These are phyloP conservation scores for Gonatopus flavifemur DNA, from an alignment of 1,140 invertebrate genomes.

Conservation along the genomic window DNA sequence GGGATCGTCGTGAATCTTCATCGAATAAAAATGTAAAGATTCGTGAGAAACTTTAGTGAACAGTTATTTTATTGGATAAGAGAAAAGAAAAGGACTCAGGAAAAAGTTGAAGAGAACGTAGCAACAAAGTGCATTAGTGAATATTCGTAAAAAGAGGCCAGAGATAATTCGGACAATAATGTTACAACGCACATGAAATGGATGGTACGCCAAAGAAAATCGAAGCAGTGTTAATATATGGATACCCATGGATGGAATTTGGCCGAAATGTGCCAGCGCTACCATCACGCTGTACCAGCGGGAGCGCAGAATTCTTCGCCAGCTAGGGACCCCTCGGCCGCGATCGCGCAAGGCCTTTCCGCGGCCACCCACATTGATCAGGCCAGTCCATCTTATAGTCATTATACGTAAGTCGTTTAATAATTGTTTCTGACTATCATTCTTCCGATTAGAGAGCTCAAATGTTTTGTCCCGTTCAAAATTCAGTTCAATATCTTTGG, in stretches of 20 bases:
- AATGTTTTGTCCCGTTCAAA: slow-evolving; percentile 8
- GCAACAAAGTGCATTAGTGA: too few species aligned
- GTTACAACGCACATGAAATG: slow-evolving; percentile 52
- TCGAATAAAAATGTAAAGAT: too few species aligned
- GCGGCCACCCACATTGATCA: slow-evolving; percentile 51
- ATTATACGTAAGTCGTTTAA: slow-evolving; percentile 52
- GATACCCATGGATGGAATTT: slow-evolving; percentile 60
- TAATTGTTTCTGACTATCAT: background rate
- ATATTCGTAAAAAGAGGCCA: background rate
- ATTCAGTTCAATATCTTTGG: too few species aligned
- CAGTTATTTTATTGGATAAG: too few species aligned
- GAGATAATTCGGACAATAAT: slow-evolving; percentile 7
- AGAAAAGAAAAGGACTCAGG: too few species aligned
- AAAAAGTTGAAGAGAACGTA: background rate
- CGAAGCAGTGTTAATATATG: slow-evolving; percentile 57
- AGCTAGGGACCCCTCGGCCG: slow-evolving; percentile 48
- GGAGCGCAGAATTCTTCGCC: slow-evolving; percentile 48
- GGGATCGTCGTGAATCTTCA: too few species aligned
- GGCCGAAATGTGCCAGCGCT: slow-evolving; percentile 60
- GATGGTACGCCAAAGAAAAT: slow-evolving; percentile 51
- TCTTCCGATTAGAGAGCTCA: background rate
- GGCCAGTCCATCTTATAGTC: slow-evolving; percentile 50
- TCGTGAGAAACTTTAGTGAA: too few species aligned
- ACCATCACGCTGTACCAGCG: slow-evolving; percentile 54
- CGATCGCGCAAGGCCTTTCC: slow-evolving; percentile 47